Percentiles rank a stretch among this genome's conserved stretches.
Conservation (phyloP, 1,140 invertebrate genomes). For the Brachionus manjavacas region DNA sequence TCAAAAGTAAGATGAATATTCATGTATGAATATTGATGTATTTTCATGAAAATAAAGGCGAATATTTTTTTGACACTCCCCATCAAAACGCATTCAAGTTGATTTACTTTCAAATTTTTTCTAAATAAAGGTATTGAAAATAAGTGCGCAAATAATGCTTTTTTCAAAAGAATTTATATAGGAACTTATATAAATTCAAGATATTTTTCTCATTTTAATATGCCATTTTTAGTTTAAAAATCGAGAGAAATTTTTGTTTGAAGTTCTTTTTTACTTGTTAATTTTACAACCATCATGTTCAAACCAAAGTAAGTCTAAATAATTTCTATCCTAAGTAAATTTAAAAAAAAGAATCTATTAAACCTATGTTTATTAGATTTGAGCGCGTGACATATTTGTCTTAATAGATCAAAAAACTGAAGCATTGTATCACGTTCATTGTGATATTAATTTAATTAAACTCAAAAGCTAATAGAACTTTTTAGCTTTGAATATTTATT, state of each 20-base stretch:
- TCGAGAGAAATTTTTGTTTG: background rate
- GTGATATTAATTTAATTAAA: too few relatives aligned
- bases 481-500: too few relatives aligned
- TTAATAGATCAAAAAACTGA: too few relatives aligned
- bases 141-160: background rate
- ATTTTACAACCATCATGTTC: background rate
- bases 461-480: too few relatives aligned
- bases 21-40: too few relatives aligned
- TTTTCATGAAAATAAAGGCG: too few relatives aligned
- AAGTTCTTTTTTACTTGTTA: background rate
- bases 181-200: background rate
- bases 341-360: background rate
- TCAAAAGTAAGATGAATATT: too few relatives aligned
- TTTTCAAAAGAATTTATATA: background rate
- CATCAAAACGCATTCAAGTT: background rate
- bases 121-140: background rate
- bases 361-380: too few relatives aligned
- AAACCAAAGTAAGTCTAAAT: background rate
- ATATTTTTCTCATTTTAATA: background rate
- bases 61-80: too few relatives aligned
- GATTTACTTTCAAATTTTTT: background rate
- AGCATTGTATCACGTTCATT: too few relatives aligned
- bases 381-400: too few relatives aligned
- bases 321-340: background rate
- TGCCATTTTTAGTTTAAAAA: background rate